Conservation (phyloP, 2,888 invertebrate genomes). For the Parnassius mnemosyne region DNA sequence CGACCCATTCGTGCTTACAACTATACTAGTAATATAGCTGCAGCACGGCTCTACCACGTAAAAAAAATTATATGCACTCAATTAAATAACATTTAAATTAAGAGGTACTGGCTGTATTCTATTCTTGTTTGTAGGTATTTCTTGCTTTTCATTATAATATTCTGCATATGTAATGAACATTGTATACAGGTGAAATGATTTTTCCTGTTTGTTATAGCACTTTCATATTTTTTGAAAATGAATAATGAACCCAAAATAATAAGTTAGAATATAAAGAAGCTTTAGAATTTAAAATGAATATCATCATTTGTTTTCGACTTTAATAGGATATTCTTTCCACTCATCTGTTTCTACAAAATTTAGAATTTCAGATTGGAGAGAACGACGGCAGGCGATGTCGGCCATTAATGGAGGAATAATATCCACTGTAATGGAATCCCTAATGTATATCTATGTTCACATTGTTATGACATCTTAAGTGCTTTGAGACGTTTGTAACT, state of each 20-base stretch:
- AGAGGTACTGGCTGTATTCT: conserved; percentile 47
- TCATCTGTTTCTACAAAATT: conserved; percentile 62
- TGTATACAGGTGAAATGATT: conserved; percentile 6
- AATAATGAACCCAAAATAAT: conserved; percentile 17
- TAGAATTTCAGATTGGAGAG: conserved; percentile 53
- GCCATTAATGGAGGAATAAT: conserved; percentile 64
- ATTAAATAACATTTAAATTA: conserved; percentile 76
- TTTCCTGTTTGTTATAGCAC: conserved; percentile 9
- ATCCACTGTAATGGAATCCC: conserved; percentile 52
- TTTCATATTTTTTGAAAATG: not conserved
- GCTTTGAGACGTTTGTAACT: conserved; percentile 36
- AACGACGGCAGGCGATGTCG: conserved; percentile 37
- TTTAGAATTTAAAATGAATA: conserved; percentile 29
- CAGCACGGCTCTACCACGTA: too few species aligned
- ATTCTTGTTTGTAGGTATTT: conserved; percentile 31
- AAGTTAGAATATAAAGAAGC: conserved; percentile 21
- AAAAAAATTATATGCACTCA: conserved; percentile 75
- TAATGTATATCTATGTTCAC: conserved; percentile 48
- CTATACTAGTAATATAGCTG: too few species aligned
- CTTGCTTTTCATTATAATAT: conserved; percentile 32
- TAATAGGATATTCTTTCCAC: conserved; percentile 54
- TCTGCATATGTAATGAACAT: conserved; percentile 18
- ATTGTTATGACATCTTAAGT: conserved; percentile 48
- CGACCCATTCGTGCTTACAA: too few species aligned
- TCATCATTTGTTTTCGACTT: conserved; percentile 42